A percentile compares a stretch with the other conserved stretches of the same genome.
These are phyloP conservation scores for Gonocerus acuteangulatus DNA, from an alignment of 2,888 invertebrate species.

Conservation along the genomic window DNA sequence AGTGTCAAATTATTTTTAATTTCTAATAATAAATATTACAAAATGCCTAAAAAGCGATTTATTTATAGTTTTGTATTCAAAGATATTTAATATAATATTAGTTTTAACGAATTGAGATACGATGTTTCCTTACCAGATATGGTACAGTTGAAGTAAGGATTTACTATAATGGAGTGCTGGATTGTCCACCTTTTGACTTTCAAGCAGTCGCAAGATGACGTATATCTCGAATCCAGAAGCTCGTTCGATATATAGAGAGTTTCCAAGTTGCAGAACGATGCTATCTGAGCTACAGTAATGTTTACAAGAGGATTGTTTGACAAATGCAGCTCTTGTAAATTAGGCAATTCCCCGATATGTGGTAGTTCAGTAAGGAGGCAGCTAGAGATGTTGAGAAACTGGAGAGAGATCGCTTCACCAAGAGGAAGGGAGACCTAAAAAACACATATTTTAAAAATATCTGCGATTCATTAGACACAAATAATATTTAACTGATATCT, in stretches of 20 bases:
- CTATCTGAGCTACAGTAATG: conserved; percentile 50
- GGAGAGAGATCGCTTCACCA: conserved; percentile 50
- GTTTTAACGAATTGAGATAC: no score
- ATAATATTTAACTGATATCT: not conserved
- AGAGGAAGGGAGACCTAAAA: conserved; percentile 41
- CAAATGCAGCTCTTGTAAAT: conserved; percentile 52
- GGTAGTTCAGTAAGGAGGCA: conserved; percentile 55
- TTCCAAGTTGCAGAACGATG: conserved; percentile 54
- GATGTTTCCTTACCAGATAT: conserved; percentile 33
- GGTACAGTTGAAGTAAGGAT: conserved; percentile 35
- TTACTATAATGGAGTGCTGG: conserved; percentile 32
- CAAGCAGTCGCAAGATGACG: conserved; percentile 33
- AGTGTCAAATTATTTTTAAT: no score
- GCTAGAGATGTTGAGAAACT: conserved; percentile 53
- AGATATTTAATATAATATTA: no score
- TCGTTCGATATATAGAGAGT: conserved; percentile 49
- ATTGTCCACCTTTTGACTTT: conserved; percentile 31
- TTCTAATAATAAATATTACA: no score
- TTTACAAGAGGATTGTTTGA: conserved; percentile 41
- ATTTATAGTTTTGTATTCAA: no score
- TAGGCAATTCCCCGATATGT: conserved; percentile 53
- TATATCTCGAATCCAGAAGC: conserved; percentile 27
- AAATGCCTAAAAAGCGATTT: no score
- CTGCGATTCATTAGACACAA: no score
- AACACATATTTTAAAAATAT: not conserved